Percentiles rank a stretch among this genome's conserved stretches.
Conservation (phyloP, 2,797 vertebrate species). For the Sebastes wilsoni region DNA sequence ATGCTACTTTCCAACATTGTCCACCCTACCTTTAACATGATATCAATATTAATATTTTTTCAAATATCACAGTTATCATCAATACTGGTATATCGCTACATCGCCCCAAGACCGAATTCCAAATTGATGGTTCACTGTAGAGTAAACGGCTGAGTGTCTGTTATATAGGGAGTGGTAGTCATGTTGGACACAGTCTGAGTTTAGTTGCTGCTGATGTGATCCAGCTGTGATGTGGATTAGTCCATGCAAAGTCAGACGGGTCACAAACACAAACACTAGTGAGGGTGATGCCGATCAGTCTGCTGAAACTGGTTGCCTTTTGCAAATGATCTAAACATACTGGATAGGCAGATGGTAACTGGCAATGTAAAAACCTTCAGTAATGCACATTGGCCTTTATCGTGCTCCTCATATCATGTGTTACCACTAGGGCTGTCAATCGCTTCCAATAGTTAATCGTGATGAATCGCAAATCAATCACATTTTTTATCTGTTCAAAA, state of each 20-base stretch:
- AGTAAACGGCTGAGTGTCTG: background rate
- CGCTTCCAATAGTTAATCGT: no score
- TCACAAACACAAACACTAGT: background rate
- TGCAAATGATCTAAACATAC: no score
- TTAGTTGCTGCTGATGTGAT: background rate
- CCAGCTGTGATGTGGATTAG: conserved; percentile 5
- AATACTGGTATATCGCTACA: no score
- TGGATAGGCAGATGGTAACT: conserved; percentile 18
- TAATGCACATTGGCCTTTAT: background rate
- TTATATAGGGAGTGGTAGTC: background rate
- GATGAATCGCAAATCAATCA: no score
- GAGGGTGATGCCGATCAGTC: conserved; percentile 19
- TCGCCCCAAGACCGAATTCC: no score
- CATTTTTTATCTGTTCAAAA: no score
- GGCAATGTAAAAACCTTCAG: no score
- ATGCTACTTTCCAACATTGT: no score
- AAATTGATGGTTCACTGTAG: background rate
- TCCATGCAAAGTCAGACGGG: background rate
- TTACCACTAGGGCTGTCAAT: background rate
- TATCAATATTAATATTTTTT: no score
- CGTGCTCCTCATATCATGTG: background rate
- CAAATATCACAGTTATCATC: no score
- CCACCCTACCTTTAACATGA: no score
- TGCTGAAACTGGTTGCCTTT: no score
- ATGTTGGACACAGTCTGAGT: background rate